Evolutionary conservation across 2,888 invertebrate species (phyloP).

Genomic region (Meteorus colon): DNA sequence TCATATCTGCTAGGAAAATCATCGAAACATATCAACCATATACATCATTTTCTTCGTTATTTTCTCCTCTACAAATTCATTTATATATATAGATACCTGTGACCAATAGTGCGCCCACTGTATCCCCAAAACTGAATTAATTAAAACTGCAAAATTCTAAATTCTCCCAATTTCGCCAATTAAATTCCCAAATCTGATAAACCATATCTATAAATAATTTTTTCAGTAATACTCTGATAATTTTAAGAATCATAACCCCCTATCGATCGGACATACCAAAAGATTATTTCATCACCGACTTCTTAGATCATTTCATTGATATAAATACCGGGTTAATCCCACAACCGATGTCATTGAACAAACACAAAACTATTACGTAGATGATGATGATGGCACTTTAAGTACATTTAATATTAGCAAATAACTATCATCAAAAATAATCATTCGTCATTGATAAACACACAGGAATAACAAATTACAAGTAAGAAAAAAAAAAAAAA

Average conservation of each 20-base stretch:
- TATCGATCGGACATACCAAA: not conserved
- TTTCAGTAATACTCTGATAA: not conserved
- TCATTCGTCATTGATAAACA: not conserved
- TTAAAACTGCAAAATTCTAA: not conserved
- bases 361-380: constrained; percentile 9
- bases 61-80: too few relatives aligned
- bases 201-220: too few relatives aligned
- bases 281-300: not conserved
- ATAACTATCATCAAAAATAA: not conserved
- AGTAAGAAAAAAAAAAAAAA: not conserved
- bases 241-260: not conserved
- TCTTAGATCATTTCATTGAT: not conserved
- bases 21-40: too few relatives aligned
- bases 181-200: too few relatives aligned
- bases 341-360: not conserved
- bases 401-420: not conserved
- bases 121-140: too few relatives aligned
- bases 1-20: too few relatives aligned
- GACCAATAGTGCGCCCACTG: too few relatives aligned
- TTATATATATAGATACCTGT: too few relatives aligned
- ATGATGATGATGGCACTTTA: not conserved
- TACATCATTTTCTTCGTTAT: too few relatives aligned
- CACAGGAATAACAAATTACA: not conserved
- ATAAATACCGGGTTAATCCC: constrained; percentile 8
- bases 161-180: too few relatives aligned